phyloP scores from a whole-genome alignment of 2,797 vertebrate genomes.

The Cynodonichthys magdalenae region DNA sequence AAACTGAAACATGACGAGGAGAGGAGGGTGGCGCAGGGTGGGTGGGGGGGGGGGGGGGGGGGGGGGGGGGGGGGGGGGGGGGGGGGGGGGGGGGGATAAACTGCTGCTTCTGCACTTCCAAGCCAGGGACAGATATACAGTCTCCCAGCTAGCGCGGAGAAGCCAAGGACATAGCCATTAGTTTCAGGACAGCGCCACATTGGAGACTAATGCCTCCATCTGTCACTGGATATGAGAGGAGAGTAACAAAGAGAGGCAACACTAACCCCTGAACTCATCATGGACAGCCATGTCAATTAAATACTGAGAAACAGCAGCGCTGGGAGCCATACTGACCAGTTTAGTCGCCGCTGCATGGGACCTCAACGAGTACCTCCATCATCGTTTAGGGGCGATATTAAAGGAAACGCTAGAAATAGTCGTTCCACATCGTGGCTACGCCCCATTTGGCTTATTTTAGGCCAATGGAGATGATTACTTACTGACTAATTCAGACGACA shows the following conservation, averaged over 20 bases:
- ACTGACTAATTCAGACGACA: constrained; percentile 4
- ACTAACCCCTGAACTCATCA: constrained; percentile 83
- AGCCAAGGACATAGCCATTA: constrained; percentile 84
- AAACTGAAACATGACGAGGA: constrained; percentile 73
- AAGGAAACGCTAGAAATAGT: constrained; percentile 35
- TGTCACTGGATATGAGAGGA: constrained; percentile 82
- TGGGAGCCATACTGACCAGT: constrained; percentile 72
- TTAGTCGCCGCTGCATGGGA: constrained; percentile 46
- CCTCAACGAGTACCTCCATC: constrained; percentile 41
- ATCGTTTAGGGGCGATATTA: constrained; percentile 39
- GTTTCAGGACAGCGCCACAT: constrained; percentile 83
- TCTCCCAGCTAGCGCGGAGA: constrained; percentile 71
- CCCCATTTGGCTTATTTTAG: constrained; percentile 21
- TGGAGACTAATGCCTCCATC: constrained; percentile 83
- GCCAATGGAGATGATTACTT: background rate
- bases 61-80: constrained; percentile 40
- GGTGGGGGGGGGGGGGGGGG: constrained; percentile 41
- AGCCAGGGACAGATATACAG: constrained; percentile 79
- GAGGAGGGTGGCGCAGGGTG: constrained; percentile 21
- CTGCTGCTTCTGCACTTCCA: constrained; percentile 82
- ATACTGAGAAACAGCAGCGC: constrained; percentile 80
- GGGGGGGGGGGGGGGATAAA: constrained; percentile 61
- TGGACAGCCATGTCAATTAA: constrained; percentile 82
- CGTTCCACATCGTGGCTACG: constrained; percentile 33
- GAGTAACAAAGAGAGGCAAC: constrained; percentile 82